Evolutionary conservation across 2,113 vertebrate species (phyloP).

Genomic region (Apeltes quadracus): DNA sequence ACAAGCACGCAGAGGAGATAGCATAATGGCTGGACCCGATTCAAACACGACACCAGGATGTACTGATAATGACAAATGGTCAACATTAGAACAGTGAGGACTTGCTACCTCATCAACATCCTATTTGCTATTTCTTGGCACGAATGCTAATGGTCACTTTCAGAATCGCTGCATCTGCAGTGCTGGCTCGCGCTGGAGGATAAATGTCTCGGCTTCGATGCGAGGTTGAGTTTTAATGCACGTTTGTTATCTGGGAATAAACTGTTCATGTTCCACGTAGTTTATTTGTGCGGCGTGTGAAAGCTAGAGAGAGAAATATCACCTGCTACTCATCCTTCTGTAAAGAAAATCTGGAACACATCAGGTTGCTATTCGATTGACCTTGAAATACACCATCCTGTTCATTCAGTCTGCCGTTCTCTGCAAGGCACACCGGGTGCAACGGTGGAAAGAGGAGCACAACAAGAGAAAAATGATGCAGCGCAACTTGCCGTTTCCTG

Average conservation of each 20-base stretch:
- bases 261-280: conserved; percentile 8
- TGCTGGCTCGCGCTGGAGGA: conserved; percentile 35
- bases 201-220: conserved; percentile 56
- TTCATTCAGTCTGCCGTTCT: conserved; percentile 15
- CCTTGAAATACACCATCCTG: conserved; percentile 27
- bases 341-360: conserved; percentile 4
- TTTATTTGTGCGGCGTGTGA: not conserved
- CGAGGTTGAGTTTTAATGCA: conserved; percentile 6
- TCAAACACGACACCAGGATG: conserved; percentile 38
- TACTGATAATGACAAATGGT: conserved; percentile 47
- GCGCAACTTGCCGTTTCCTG: conserved; percentile 1
- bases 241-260: conserved; percentile 9
- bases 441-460: not conserved
- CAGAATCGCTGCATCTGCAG: conserved; percentile 1
- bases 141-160: conserved; percentile 31
- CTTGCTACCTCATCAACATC: conserved; percentile 14
- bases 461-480: conserved; percentile 19
- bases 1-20: conserved; percentile 27
- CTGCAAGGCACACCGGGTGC: conserved; percentile 10
- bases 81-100: conserved; percentile 18
- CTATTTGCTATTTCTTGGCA: conserved; percentile 23
- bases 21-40: conserved; percentile 17
- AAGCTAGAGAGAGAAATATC: not conserved
- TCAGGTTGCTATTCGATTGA: conserved; percentile 18
- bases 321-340: not conserved